Evolutionary conservation across 1,140 invertebrate species (phyloP).

Genomic region (Delia radicum): DNA sequence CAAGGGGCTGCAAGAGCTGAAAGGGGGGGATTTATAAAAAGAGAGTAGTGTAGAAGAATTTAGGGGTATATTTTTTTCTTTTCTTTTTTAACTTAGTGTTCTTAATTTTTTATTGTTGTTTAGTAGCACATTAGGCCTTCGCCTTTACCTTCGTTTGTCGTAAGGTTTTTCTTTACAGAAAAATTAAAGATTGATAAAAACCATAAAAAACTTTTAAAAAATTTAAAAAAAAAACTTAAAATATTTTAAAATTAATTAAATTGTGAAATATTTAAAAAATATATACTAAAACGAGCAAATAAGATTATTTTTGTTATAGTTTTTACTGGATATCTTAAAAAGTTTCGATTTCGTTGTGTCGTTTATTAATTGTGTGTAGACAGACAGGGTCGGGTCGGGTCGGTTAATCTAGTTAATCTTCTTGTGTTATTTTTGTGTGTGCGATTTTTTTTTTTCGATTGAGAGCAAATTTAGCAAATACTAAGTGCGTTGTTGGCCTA

Average conservation of each 20-base stretch:
- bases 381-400: background rate
- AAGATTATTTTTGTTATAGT: too few relatives aligned
- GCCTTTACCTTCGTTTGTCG: constrained; percentile 9
- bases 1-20: too few relatives aligned
- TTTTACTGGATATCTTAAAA: too few relatives aligned
- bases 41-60: background rate
- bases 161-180: too few relatives aligned
- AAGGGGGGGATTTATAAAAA: background rate
- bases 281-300: too few relatives aligned
- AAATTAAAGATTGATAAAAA: background rate
- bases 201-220: too few relatives aligned
- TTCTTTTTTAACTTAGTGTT: background rate
- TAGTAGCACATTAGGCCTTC: constrained; percentile 12
- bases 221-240: background rate
- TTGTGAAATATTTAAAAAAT: background rate
- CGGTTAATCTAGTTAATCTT: too few relatives aligned
- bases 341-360: too few relatives aligned
- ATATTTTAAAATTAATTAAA: background rate
- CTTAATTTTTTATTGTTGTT: background rate
- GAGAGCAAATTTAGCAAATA: constrained; percentile 24
- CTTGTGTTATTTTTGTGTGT: background rate
- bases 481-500: constrained; percentile 40
- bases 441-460: constrained; percentile 5
- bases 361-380: too few relatives aligned
- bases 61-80: background rate